These are phyloP conservation scores for Trichechus manatus DNA, from an alignment of 2,113 vertebrate genomes.

Conservation along the genomic window DNA sequence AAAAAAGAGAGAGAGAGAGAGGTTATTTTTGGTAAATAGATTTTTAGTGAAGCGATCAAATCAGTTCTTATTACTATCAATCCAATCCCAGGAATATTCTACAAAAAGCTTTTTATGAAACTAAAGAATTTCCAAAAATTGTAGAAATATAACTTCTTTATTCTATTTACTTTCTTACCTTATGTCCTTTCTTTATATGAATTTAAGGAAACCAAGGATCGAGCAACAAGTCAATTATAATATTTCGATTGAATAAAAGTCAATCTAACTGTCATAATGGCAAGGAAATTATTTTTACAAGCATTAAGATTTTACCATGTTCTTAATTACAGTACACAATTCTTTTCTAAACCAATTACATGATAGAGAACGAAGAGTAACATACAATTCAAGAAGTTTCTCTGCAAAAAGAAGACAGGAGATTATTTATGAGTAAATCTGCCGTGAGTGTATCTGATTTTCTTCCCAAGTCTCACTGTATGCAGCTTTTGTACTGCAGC, in stretches of 20 bases:
- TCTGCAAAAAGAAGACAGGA: conserved; percentile 73
- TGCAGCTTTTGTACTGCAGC: conserved; percentile 48
- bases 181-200: conserved; percentile 78
- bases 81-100: conserved; percentile 61
- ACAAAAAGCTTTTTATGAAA: conserved; percentile 62
- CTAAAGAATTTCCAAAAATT: conserved; percentile 70
- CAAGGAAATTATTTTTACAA: conserved; percentile 75
- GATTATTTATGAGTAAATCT: conserved; percentile 72
- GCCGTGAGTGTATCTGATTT: conserved; percentile 66
- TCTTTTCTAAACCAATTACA: conserved; percentile 73
- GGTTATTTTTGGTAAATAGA: conserved; percentile 70
- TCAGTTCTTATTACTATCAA: conserved; percentile 63
- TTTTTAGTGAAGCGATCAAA: conserved; percentile 60
- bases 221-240: conserved; percentile 78
- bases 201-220: conserved; percentile 78
- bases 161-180: conserved; percentile 77
- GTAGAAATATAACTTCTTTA: conserved; percentile 65
- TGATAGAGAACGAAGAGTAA: conserved; percentile 59
- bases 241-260: conserved; percentile 76
- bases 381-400: conserved; percentile 71
- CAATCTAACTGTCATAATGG: conserved; percentile 64
- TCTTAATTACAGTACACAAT: conserved; percentile 80
- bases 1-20: background rate
- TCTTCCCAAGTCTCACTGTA: conserved; percentile 56
- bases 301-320: conserved; percentile 77